Evolutionary conservation across 2,113 vertebrate genomes (phyloP).

Genomic region (Bujurquina vittata): DNA sequence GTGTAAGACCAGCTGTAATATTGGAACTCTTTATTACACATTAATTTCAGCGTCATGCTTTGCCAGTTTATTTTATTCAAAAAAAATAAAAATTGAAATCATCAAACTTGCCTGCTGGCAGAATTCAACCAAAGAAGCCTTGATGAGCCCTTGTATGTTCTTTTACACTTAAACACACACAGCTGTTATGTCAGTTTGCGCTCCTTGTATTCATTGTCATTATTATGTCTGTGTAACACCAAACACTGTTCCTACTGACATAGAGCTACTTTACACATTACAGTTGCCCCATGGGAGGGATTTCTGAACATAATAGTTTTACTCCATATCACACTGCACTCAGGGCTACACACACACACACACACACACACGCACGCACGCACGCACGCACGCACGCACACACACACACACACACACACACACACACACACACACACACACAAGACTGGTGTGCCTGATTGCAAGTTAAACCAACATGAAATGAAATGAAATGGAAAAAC

Average conservation of each 20-base stretch:
- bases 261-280: slow-evolving; percentile 42
- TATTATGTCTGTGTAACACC: slow-evolving; percentile 23
- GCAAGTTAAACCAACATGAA: slow-evolving; percentile 32
- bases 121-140: background rate
- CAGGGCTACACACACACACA: background rate
- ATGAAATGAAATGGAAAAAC: slow-evolving; percentile 47
- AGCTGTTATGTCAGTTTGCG: background rate
- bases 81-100: slow-evolving; percentile 16
- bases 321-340: slow-evolving; percentile 25
- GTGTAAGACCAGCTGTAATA: background rate
- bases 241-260: slow-evolving; percentile 39
- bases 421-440: background rate
- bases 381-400: too few species aligned
- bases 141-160: background rate
- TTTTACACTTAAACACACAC: background rate
- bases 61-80: slow-evolving; percentile 25
- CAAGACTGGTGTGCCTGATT: background rate
- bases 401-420: too few species aligned
- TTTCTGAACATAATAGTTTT: slow-evolving; percentile 40
- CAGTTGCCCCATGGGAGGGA: slow-evolving; percentile 10
- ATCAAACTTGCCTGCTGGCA: background rate
- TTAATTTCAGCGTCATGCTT: slow-evolving; percentile 8
- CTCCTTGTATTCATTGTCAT: slow-evolving; percentile 16
- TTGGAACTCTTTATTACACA: background rate
- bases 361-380: background rate